phyloP scores from a whole-genome alignment of 1,140 invertebrate genomes.

The Apis mellifera region DNA sequence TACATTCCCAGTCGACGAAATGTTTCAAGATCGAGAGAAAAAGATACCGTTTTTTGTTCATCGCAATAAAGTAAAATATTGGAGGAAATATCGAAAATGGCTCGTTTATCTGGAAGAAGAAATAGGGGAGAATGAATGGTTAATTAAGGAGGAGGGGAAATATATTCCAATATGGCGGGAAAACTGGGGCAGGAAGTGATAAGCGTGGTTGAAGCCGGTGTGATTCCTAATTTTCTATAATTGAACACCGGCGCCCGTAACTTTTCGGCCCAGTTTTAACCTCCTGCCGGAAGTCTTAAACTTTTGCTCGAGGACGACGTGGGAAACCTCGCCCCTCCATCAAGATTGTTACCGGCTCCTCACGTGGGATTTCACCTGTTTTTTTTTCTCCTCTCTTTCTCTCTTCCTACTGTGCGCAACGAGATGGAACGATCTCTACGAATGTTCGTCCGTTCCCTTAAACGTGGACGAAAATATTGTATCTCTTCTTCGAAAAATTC shows the following conservation, averaged over 20 bases:
- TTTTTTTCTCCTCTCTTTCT: too few species aligned
- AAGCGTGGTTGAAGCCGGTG: not conserved
- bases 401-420: too few species aligned
- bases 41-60: too few species aligned
- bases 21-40: too few species aligned
- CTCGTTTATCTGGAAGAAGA: not conserved
- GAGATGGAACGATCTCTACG: not conserved
- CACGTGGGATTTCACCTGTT: not conserved
- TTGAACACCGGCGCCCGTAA: not conserved
- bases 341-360: slow-evolving; percentile 4
- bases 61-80: too few species aligned
- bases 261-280: slow-evolving; percentile 28
- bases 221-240: slow-evolving; percentile 35
- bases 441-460: not conserved
- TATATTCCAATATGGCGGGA: not conserved
- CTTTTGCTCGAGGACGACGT: not conserved
- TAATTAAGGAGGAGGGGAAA: not conserved
- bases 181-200: slow-evolving; percentile 16
- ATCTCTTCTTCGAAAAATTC: too few species aligned
- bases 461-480: too few species aligned
- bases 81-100: not conserved
- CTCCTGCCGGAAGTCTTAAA: slow-evolving; percentile 13
- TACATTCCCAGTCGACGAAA: too few species aligned
- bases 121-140: not conserved
- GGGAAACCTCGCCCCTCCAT: slow-evolving; percentile 2